phyloP scores from a whole-genome alignment of 2,113 vertebrate genomes.

The Plectropomus leopardus region DNA sequence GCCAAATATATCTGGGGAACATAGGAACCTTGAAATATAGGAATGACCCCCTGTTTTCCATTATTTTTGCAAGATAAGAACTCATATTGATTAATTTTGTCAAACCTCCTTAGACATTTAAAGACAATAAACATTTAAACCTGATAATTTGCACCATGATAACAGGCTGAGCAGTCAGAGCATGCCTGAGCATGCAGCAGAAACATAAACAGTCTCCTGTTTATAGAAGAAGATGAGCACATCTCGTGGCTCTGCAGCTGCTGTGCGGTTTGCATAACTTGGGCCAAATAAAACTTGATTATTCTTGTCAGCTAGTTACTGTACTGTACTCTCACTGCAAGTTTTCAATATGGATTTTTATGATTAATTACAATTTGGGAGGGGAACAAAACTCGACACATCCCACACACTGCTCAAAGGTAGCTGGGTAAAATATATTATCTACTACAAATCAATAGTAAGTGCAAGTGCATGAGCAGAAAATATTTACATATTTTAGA shows the following conservation, averaged over 20 bases:
- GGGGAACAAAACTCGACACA: background rate
- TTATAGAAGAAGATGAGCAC: background rate
- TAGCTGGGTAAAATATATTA: background rate
- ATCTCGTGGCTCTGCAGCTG: background rate
- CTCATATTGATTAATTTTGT: background rate
- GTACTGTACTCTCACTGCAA: background rate
- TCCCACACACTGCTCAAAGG: background rate
- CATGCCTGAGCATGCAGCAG: background rate
- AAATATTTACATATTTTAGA: background rate
- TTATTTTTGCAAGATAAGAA: background rate
- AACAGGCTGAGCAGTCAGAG: background rate
- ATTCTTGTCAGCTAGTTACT: conserved; percentile 4
- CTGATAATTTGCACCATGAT: background rate
- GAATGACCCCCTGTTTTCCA: background rate
- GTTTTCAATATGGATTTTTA: background rate
- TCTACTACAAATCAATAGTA: conserved; percentile 1
- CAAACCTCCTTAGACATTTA: background rate
- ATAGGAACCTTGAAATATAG: no score
- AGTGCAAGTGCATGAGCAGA: background rate
- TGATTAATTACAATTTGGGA: conserved; percentile 15
- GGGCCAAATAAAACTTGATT: background rate
- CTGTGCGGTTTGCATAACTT: background rate
- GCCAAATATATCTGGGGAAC: no score
- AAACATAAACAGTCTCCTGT: background rate
- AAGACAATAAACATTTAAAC: background rate